A percentile compares a stretch with the other conserved stretches of the same genome.
Conservation (phyloP, 37 sponge, comb jelly and placozoan species). For the Cliona cf. orientalis region DNA sequence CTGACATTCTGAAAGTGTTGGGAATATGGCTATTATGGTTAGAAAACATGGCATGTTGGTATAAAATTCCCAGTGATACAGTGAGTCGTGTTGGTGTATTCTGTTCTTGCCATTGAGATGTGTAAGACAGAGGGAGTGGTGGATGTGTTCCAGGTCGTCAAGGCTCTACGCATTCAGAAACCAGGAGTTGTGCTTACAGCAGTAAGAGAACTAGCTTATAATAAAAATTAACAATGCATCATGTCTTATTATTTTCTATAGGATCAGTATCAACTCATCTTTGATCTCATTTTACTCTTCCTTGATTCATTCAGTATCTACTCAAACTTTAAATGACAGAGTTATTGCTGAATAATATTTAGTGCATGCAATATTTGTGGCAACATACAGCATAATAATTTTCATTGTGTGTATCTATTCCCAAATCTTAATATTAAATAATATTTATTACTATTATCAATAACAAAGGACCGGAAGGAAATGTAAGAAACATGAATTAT, state of each 20-base stretch:
- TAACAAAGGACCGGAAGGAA: too few relatives aligned
- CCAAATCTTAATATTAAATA: too few relatives aligned
- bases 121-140: constrained; percentile 69
- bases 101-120: constrained; percentile 57
- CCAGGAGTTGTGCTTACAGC: constrained; percentile 53
- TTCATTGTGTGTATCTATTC: too few relatives aligned
- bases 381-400: too few relatives aligned
- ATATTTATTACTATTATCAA: too few relatives aligned
- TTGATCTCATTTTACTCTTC: constrained; percentile 18
- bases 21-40: not conserved
- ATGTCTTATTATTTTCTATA: not conserved
- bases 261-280: constrained; percentile 52
- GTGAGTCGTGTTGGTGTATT: constrained; percentile 55
- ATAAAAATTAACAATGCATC: too few relatives aligned
- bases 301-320: constrained; percentile 42
- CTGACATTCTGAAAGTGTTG: not conserved
- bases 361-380: too few relatives aligned
- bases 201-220: constrained; percentile 35
- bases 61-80: constrained; percentile 69
- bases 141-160: constrained; percentile 69
- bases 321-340: constrained; percentile 65
- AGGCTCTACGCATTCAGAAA: constrained; percentile 58
- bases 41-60: not conserved
- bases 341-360: too few relatives aligned
- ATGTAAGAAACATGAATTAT: too few relatives aligned